Evolutionary conservation across 2,888 invertebrate species (phyloP), one percentile per base, ranked within the genome.

Genomic region (Leptopilina drosophilae): DNA sequence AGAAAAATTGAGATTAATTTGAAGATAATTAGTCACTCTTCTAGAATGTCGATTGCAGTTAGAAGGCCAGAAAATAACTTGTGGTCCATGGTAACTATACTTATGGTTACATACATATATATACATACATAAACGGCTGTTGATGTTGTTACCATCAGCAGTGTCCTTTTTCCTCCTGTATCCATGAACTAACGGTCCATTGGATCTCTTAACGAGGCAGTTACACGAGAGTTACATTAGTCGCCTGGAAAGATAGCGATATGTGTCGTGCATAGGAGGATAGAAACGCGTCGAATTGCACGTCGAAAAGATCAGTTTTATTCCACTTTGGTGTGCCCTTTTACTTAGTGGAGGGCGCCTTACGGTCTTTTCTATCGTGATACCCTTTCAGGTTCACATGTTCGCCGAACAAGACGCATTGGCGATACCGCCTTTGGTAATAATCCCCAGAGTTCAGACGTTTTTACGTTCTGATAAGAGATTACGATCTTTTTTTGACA

Each of bases 171-270:
- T 77, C 77, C 64, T 79, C 80, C 77, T 15, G 5, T 59, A 59
- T 59, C 78, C 78, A 79, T 77, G 80, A 65, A 77, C 80, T 84
- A 84, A 83, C 83, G 80, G 83, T 82, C 82, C 78, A 26, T 40
- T 64, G 82, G 84, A 87, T 85, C 83, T 82, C 84, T 84, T 84
- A 73, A 85, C 83, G 82, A 81, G 82, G 80, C 82, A 83, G 64
- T 82, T 83, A 89, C 88, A 88, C 85, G 87, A 84, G 86, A 89
- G 84, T 89, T 87, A 87, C 89, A 89, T 89, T 89, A 88, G 86
- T 86, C 83, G 76, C 76, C 82, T 82, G 78, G 78, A 49, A 84
- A 83, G 85, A 84, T 84, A 85, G 81, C 85, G 87, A 88, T 86
- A 85, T 84, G 83, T 79, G 78, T 79, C 79, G 81, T 79, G 81